These are phyloP conservation scores for Micrasema longulum DNA, from an alignment of 1,140 invertebrate species.

Conservation along the genomic window DNA sequence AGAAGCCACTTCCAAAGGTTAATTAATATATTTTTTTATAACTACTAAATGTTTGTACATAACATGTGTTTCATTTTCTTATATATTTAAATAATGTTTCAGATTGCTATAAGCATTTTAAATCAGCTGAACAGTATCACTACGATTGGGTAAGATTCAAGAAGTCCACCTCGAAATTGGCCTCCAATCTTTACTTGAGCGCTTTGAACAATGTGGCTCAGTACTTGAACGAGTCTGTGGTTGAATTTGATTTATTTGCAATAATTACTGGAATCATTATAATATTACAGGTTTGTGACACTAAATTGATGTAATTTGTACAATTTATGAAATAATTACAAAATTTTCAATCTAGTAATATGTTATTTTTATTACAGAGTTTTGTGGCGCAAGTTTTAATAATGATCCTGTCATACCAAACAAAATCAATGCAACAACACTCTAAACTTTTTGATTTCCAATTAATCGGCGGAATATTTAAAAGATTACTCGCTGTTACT, in stretches of 20 bases:
- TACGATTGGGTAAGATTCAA: slow-evolving; percentile 65
- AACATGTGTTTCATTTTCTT: not conserved
- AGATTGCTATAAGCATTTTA: slow-evolving; percentile 69
- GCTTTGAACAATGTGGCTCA: slow-evolving; percentile 69
- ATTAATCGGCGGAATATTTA: not conserved
- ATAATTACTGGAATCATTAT: slow-evolving; percentile 59
- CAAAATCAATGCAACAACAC: not conserved
- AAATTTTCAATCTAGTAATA: not conserved
- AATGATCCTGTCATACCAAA: slow-evolving; percentile 36
- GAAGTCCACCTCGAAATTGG: slow-evolving; percentile 63
- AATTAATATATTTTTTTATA: slow-evolving; percentile 3
- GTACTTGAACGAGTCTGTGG: slow-evolving; percentile 64
- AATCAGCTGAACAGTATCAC: slow-evolving; percentile 68
- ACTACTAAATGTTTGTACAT: not conserved
- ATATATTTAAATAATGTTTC: slow-evolving; percentile 46
- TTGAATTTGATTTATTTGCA: slow-evolving; percentile 68
- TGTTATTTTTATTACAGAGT: slow-evolving; percentile 42
- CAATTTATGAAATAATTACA: no score
- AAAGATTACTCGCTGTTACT: slow-evolving; percentile 34
- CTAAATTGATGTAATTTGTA: no score
- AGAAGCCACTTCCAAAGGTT: slow-evolving; percentile 46
- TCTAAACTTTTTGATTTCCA: not conserved
- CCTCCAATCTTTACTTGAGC: slow-evolving; percentile 67
- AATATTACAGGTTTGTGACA: slow-evolving; percentile 60
- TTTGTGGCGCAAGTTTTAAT: slow-evolving; percentile 40